phyloP scores from a whole-genome alignment of 2,113 vertebrate species.

The Rhagologus leucostigma region DNA sequence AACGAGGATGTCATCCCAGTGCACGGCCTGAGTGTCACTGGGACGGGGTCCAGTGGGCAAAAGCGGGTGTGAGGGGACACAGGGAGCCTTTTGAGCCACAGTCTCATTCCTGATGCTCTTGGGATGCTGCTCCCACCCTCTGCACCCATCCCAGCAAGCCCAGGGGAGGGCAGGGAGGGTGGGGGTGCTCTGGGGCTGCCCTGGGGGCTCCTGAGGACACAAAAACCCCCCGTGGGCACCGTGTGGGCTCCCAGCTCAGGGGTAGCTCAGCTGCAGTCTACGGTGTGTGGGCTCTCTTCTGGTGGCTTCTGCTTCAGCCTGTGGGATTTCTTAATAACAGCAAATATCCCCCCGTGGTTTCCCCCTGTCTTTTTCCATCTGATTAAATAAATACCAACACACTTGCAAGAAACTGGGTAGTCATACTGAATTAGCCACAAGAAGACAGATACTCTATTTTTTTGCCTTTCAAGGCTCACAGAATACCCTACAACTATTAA shows the following conservation, averaged over 20 bases:
- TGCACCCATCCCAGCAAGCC: neutral
- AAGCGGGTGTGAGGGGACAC: no score
- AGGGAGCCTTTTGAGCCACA: accelerated
- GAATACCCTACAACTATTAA: neutral
- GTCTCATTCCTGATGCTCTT: neutral
- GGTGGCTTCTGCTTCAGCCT: neutral
- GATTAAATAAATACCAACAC: conserved; percentile 45
- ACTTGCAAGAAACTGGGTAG: neutral
- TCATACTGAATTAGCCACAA: neutral
- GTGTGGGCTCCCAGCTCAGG: neutral
- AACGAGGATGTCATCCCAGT: accelerated
- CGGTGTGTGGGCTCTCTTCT: neutral
- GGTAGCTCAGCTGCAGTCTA: neutral
- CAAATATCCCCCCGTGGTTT: neutral
- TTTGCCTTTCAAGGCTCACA: neutral
- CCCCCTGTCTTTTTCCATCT: neutral
- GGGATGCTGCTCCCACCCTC: neutral
- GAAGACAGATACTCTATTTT: neutral
- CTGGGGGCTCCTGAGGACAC: neutral
- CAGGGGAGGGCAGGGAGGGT: no score
- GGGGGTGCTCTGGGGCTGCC: neutral
- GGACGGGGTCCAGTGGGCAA: neutral
- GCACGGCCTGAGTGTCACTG: no score
- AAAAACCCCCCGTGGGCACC: accelerated
- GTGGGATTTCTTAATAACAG: neutral